Evolutionary conservation across 2,888 invertebrate species (phyloP).

Genomic region (Watsonalla binaria): DNA sequence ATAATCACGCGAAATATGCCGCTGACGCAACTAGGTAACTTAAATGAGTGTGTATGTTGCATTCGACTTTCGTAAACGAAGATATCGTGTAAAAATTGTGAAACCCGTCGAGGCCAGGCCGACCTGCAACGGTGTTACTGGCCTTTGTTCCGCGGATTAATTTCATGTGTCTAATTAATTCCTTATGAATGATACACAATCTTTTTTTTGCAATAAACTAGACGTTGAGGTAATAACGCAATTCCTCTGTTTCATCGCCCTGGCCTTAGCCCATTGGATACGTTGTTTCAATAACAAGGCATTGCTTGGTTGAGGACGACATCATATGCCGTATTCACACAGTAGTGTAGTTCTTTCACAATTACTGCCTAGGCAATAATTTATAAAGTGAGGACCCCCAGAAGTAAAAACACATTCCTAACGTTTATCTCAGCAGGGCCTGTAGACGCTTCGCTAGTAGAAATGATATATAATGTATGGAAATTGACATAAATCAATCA

Average conservation of each 20-base stretch:
- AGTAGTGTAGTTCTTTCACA: too few species aligned
- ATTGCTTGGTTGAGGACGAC: too few species aligned
- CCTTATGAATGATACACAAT: conserved; percentile 21
- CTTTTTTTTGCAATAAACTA: conserved; percentile 17
- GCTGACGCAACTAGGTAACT: conserved; percentile 40
- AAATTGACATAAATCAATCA: too few species aligned
- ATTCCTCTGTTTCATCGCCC: not conserved
- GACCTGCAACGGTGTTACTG: conserved; percentile 24
- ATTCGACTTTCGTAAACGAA: conserved; percentile 64
- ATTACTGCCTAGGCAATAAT: too few species aligned
- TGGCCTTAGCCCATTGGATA: too few species aligned
- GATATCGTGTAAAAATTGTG: conserved; percentile 64
- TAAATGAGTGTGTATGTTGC: conserved; percentile 48
- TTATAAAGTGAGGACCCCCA: too few species aligned
- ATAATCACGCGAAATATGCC: conserved; percentile 29
- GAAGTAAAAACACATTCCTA: too few species aligned
- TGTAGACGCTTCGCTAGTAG: too few species aligned
- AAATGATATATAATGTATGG: too few species aligned
- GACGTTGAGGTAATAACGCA: not conserved
- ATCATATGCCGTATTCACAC: too few species aligned
- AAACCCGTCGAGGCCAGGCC: conserved; percentile 50
- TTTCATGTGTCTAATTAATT: conserved; percentile 42
- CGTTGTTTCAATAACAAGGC: too few species aligned
- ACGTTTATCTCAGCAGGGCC: too few species aligned
- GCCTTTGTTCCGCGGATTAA: conserved; percentile 48